These are phyloP conservation scores for Micrasema minimum DNA, from an alignment of 1,140 invertebrate genomes.

Conservation along the genomic window DNA sequence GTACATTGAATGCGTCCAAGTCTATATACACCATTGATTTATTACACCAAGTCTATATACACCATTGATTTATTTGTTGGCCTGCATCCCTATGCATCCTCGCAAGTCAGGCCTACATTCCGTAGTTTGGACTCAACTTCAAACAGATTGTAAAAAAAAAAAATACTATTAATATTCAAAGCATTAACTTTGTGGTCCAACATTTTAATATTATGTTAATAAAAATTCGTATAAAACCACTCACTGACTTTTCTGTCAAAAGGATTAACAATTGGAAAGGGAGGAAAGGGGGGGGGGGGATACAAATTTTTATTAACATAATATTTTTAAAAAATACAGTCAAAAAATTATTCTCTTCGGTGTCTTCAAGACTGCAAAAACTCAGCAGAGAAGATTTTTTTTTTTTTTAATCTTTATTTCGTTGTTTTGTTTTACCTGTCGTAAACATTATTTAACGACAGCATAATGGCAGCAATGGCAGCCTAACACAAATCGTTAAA, in stretches of 20 bases:
- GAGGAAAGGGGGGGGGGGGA: not conserved
- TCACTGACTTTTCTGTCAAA: too few species aligned
- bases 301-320: not conserved
- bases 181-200: too few species aligned
- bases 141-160: too few species aligned
- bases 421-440: not conserved
- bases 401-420: too few species aligned
- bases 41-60: too few species aligned
- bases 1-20: not conserved
- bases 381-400: not conserved
- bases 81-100: too few species aligned
- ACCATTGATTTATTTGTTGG: too few species aligned
- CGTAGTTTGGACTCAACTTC: not conserved
- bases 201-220: too few species aligned
- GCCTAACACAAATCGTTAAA: constrained; percentile 24
- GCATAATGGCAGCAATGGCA: constrained; percentile 10
- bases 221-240: too few species aligned
- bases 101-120: not conserved
- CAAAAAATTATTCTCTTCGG: not conserved
- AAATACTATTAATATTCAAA: not conserved
- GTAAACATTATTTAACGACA: constrained; percentile 19
- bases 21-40: not conserved
- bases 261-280: too few species aligned
- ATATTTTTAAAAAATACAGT: not conserved
- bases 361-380: not conserved